These are phyloP conservation scores for Nyctibius bracteatus DNA, from an alignment of 2,113 vertebrate species.

Conservation along the genomic window DNA sequence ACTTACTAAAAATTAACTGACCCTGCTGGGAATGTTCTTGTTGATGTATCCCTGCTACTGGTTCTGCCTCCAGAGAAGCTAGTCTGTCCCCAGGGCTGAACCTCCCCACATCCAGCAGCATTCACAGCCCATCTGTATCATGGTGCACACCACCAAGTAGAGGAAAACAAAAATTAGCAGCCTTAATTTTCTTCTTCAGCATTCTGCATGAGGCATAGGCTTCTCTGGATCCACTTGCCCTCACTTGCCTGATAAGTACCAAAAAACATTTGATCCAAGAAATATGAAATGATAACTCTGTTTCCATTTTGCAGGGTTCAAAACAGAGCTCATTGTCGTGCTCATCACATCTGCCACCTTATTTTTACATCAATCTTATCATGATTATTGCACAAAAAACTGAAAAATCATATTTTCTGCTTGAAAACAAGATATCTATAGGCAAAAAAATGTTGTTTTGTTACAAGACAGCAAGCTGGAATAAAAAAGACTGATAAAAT, in stretches of 20 bases:
- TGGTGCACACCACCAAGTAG: background rate
- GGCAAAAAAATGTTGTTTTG: background rate
- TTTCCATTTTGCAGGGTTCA: background rate
- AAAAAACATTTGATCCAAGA: background rate
- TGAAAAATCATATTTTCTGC: background rate
- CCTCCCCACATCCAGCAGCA: background rate
- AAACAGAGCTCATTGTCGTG: background rate
- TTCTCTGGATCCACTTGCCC: background rate
- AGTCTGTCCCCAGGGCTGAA: background rate
- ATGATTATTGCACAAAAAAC: background rate
- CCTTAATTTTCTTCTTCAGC: background rate
- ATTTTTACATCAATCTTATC: background rate
- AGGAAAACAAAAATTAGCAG: background rate
- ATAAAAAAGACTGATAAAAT: background rate
- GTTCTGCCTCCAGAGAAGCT: background rate
- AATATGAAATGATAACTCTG: background rate
- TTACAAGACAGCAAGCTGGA: background rate
- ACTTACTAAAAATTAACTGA: background rate
- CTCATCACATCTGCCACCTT: background rate
- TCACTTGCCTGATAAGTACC: background rate
- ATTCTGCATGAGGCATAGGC: background rate
- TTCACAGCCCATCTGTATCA: background rate
- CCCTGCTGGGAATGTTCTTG: background rate
- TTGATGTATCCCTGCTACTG: background rate
- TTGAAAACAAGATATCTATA: background rate